A percentile compares a stretch with the other conserved stretches of the same genome.
Evolutionary conservation across 2,797 vertebrate species (phyloP).

Genomic region (Chaetodon trifasciatus): DNA sequence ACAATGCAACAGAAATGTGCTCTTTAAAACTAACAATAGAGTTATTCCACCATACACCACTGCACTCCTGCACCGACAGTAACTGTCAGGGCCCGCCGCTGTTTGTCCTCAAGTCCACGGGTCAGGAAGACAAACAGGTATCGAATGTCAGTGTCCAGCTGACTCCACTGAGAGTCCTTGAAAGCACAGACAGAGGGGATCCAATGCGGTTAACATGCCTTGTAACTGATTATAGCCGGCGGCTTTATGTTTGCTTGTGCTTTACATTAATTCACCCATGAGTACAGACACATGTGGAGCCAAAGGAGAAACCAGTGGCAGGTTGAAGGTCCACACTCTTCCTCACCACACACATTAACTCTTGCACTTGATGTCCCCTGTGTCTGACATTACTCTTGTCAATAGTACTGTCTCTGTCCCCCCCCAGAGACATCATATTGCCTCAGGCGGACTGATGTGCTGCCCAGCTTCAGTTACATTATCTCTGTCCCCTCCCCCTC

Average conservation of each 20-base stretch:
- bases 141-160: slow-evolving; percentile 57
- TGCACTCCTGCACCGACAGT: not conserved
- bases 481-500: slow-evolving; percentile 9
- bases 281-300: slow-evolving; percentile 28
- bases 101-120: slow-evolving; percentile 31
- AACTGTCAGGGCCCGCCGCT: not conserved
- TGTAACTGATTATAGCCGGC: not conserved
- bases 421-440: slow-evolving; percentile 31
- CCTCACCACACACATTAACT: slow-evolving; percentile 20
- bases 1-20: not conserved
- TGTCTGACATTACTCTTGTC: slow-evolving; percentile 44
- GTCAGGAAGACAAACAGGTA: slow-evolving; percentile 37
- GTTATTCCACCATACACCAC: not conserved
- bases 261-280: slow-evolving; percentile 8
- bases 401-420: slow-evolving; percentile 32
- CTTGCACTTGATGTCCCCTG: not conserved
- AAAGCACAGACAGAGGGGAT: slow-evolving; percentile 38
- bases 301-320: slow-evolving; percentile 22
- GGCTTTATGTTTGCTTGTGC: slow-evolving; percentile 22
- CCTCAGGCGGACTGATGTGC: slow-evolving; percentile 39
- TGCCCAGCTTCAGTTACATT: slow-evolving; percentile 27
- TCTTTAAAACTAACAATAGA: not conserved
- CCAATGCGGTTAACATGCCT: not conserved
- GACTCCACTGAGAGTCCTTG: slow-evolving; percentile 43
- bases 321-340: slow-evolving; percentile 25